Evolutionary conservation across 2,888 invertebrate genomes (phyloP).

Genomic region (Synergus laeviventris): DNA sequence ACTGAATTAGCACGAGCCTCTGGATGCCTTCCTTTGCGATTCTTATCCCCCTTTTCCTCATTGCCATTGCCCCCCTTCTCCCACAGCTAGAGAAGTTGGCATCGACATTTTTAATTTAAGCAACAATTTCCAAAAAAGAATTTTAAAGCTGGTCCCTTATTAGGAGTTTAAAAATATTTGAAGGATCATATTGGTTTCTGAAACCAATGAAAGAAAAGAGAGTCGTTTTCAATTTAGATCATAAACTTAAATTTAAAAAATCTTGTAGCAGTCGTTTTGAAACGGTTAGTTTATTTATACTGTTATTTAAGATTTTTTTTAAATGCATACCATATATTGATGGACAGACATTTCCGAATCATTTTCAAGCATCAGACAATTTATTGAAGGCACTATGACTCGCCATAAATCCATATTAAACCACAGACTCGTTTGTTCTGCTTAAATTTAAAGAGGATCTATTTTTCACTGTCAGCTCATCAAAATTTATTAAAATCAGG

Average conservation of each 20-base stretch:
- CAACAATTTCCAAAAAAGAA: neutral
- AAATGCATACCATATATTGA: neutral
- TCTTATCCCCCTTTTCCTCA: conserved; percentile 52
- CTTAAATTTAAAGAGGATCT: neutral
- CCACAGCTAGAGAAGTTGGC: neutral
- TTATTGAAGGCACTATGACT: conserved; percentile 23
- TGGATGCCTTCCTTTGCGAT: conserved; percentile 58
- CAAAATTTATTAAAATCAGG: neutral
- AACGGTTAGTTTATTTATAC: neutral
- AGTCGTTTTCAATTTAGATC: too few species aligned
- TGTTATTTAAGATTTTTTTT: neutral
- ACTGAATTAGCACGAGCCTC: conserved; percentile 71
- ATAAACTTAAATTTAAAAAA: neutral
- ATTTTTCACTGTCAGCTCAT: conserved; percentile 12
- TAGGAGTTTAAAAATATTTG: too few species aligned
- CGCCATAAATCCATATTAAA: conserved; percentile 23
- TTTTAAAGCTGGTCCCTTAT: too few species aligned
- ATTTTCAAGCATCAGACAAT: neutral
- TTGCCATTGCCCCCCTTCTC: conserved; percentile 31
- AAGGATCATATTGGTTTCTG: too few species aligned
- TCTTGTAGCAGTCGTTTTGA: neutral
- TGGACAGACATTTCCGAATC: neutral
- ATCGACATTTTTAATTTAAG: too few species aligned
- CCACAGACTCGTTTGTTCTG: neutral
- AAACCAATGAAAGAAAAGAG: too few species aligned